phyloP scores from a whole-genome alignment of 30 jellyfish, hydroid and myxozoan species.

The Hydra vulgaris region DNA sequence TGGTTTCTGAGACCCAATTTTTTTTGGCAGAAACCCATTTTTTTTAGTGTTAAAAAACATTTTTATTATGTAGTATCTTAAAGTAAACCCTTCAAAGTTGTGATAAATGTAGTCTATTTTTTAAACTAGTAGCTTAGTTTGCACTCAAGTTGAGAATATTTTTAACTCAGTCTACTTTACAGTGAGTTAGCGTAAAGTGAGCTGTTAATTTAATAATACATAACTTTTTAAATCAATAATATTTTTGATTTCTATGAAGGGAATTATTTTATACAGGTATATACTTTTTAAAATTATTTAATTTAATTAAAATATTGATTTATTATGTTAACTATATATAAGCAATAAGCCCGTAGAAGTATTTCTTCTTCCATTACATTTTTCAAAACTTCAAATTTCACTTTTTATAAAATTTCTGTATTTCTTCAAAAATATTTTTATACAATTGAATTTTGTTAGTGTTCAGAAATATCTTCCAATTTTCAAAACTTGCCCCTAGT shows the following conservation, averaged over 20 bases:
- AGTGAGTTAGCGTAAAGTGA: background rate
- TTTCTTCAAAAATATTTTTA: background rate
- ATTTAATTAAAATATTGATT: background rate
- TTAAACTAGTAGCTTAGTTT: too few species aligned
- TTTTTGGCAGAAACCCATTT: too few species aligned
- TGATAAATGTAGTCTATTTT: too few species aligned
- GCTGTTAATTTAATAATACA: background rate
- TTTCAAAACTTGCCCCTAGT: background rate
- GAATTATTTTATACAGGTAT: background rate
- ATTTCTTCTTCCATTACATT: background rate
- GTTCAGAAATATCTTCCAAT: background rate
- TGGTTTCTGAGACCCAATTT: too few species aligned
- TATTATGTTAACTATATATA: too few species aligned
- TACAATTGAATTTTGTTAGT: background rate
- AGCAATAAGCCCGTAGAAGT: background rate
- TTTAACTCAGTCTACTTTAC: too few species aligned
- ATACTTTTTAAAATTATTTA: background rate
- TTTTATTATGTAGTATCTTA: too few species aligned
- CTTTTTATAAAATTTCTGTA: background rate
- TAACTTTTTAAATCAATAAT: background rate
- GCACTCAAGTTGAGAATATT: too few species aligned
- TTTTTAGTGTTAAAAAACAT: too few species aligned
- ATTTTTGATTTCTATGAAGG: background rate
- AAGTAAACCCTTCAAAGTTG: too few species aligned
- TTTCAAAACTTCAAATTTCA: background rate